phyloP scores from a whole-genome alignment of 2,797 vertebrate species.

The Spinus pinus region DNA sequence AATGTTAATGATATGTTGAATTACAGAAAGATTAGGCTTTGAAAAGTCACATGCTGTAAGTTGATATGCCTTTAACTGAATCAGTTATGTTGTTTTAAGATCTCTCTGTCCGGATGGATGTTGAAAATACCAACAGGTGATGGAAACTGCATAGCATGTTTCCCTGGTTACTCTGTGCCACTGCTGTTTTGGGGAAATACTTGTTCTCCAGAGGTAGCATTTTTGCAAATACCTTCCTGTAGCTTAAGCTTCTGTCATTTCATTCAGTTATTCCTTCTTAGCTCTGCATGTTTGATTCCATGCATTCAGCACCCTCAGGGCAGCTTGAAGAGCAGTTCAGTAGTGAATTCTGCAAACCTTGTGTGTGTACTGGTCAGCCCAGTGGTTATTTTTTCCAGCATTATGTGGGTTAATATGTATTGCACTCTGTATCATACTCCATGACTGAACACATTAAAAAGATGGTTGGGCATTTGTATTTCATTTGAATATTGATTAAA shows the following conservation, averaged over 20 bases:
- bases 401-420: background rate
- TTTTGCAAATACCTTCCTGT: background rate
- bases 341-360: background rate
- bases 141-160: rapidly evolving
- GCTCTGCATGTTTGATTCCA: background rate
- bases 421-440: background rate
- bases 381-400: background rate
- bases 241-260: background rate
- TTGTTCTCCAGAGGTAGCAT: background rate
- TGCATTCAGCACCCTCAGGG: background rate
- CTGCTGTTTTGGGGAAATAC: background rate
- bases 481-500: background rate
- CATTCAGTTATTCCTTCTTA: background rate
- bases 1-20: background rate
- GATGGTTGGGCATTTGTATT: background rate
- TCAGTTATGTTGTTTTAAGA: background rate
- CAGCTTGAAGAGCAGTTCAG: background rate
- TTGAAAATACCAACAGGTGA: background rate
- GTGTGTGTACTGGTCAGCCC: background rate
- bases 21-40: background rate
- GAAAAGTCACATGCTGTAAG: background rate
- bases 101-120: background rate
- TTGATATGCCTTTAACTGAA: background rate
- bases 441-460: background rate
- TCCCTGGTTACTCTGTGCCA: background rate